Evolutionary conservation across 2,888 invertebrate species (phyloP).

Genomic region (Epistrophe eligans): DNA sequence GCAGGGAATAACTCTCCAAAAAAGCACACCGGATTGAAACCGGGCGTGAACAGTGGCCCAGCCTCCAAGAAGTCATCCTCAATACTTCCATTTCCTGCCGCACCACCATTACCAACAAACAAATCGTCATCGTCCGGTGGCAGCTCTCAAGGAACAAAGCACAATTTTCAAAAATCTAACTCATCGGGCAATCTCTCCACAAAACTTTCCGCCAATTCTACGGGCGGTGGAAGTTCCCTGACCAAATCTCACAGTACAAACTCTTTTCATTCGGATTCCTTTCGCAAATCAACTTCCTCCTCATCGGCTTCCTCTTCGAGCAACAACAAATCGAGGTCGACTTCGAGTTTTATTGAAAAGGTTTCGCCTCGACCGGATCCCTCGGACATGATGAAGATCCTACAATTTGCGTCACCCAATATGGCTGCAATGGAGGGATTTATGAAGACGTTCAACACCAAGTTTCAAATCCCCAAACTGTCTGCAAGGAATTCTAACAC

Average conservation of each 20-base stretch:
- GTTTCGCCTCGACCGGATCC: conserved; percentile 81
- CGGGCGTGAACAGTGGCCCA: conserved; percentile 94
- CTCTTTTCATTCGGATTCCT: conserved; percentile 78
- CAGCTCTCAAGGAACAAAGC: conserved; percentile 77
- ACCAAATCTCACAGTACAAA: conserved; percentile 83
- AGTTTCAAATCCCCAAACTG: conserved; percentile 94
- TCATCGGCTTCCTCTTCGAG: conserved; percentile 32
- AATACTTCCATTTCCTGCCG: conserved; percentile 48
- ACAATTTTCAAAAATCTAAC: conserved; percentile 83
- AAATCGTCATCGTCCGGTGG: conserved; percentile 70
- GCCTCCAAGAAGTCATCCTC: conserved; percentile 88
- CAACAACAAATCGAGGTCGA: conserved; percentile 50
- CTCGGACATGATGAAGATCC: conserved; percentile 85
- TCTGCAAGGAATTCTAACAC: conserved; percentile 84
- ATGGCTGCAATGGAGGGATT: conserved; percentile 90
- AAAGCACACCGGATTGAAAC: conserved; percentile 92
- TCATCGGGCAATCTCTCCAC: conserved; percentile 82
- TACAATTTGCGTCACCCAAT: conserved; percentile 85
- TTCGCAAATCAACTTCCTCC: conserved; percentile 65
- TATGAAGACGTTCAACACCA: conserved; percentile 91
- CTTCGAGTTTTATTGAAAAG: conserved; percentile 58
- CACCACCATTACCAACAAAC: conserved; percentile 51
- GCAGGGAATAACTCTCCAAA: conserved; percentile 79
- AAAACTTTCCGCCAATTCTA: conserved; percentile 78
- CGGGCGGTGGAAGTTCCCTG: conserved; percentile 77